These are phyloP conservation scores for Caretta caretta DNA, from an alignment of 2,113 vertebrate genomes.

Conservation along the genomic window DNA sequence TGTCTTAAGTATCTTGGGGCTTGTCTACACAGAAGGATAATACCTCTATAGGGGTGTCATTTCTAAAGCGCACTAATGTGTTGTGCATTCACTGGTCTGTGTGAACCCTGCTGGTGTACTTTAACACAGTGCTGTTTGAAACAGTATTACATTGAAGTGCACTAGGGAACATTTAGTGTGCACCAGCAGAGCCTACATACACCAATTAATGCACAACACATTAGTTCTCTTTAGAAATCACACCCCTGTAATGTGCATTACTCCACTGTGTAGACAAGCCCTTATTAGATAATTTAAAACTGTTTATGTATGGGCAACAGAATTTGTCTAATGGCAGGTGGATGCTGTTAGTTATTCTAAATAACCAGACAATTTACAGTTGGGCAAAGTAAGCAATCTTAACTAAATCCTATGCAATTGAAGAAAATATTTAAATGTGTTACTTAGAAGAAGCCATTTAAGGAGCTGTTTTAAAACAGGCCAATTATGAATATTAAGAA, in stretches of 20 bases:
- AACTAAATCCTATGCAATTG: neutral
- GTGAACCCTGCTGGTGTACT: too few species aligned
- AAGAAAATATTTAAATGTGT: neutral
- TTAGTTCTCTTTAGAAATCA: neutral
- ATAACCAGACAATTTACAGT: neutral
- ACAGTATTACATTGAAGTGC: too few species aligned
- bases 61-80: too few species aligned
- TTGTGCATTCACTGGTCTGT: too few species aligned
- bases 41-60: too few species aligned
- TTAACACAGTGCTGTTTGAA: too few species aligned
- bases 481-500: neutral
- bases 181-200: neutral
- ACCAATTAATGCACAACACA: neutral
- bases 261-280: neutral
- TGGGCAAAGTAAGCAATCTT: neutral
- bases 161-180: neutral
- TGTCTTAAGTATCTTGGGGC: too few species aligned
- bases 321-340: neutral
- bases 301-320: neutral
- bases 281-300: neutral
- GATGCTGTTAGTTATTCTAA: neutral
- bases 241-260: neutral
- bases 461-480: neutral
- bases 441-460: neutral
- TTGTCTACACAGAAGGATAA: too few species aligned